Evolutionary conservation across 2,888 invertebrate species (phyloP).

Genomic region (Scotopteryx bipunctaria): DNA sequence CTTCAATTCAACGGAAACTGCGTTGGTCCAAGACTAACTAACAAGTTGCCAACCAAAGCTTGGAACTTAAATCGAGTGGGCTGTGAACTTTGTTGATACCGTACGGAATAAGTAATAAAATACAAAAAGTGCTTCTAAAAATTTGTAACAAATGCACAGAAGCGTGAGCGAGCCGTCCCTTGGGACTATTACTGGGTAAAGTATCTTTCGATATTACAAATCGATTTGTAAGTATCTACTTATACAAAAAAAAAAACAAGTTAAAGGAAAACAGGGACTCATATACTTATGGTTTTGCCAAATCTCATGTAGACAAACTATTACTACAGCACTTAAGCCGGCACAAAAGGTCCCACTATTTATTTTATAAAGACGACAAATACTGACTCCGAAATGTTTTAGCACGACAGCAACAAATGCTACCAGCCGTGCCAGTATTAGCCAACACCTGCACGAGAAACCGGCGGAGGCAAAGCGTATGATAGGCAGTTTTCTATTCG

Average conservation of each 20-base stretch:
- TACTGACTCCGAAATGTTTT: constrained; percentile 16
- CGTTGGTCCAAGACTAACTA: too few species aligned
- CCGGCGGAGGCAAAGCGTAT: constrained; percentile 17
- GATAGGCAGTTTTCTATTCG: constrained; percentile 55
- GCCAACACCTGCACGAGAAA: constrained; percentile 25
- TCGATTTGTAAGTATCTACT: constrained; percentile 3
- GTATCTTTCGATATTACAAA: constrained; percentile 3
- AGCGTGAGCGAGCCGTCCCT: constrained; percentile 67
- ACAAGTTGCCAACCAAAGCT: too few species aligned
- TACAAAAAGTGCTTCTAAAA: constrained; percentile 21
- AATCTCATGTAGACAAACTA: too few species aligned
- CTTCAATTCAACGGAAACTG: too few species aligned
- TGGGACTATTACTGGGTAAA: constrained; percentile 55
- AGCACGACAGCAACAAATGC: constrained; percentile 38
- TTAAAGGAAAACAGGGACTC: background rate
- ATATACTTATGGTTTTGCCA: background rate
- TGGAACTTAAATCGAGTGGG: constrained; percentile 31
- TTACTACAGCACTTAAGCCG: too few species aligned
- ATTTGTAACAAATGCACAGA: constrained; percentile 44
- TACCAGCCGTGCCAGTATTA: constrained; percentile 31
- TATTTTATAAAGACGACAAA: background rate
- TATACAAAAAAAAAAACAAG: too few species aligned
- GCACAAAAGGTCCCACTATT: too few species aligned
- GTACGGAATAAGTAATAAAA: constrained; percentile 5
- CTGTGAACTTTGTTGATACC: constrained; percentile 13